phyloP scores from a whole-genome alignment of 2,888 invertebrate species.

The Pseudococcus jackbeardsleyi region DNA sequence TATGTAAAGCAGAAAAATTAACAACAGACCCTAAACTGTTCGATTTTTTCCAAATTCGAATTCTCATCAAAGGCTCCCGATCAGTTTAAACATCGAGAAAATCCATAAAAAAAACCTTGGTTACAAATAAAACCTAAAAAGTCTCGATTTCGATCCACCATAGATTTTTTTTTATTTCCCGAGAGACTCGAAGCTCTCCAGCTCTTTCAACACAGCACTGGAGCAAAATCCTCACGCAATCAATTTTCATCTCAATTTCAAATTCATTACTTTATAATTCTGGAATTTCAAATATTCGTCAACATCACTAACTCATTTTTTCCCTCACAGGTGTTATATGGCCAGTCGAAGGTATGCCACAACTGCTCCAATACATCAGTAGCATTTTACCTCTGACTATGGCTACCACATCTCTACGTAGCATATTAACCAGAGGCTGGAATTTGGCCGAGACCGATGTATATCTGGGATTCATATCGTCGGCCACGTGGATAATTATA shows the following conservation, averaged over 20 bases:
- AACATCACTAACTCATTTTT: not conserved
- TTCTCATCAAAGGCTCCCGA: no score
- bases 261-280: not conserved
- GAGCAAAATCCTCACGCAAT: not conserved
- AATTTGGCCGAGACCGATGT: constrained; percentile 84
- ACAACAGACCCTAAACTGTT: no score
- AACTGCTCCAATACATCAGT: constrained; percentile 84
- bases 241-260: not conserved
- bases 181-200: no score
- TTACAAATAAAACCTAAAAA: no score
- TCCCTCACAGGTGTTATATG: constrained; percentile 85
- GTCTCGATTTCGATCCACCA: no score
- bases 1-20: no score
- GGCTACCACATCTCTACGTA: constrained; percentile 91
- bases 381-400: constrained; percentile 88
- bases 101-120: no score
- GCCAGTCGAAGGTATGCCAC: constrained; percentile 97
- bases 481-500: constrained; percentile 86
- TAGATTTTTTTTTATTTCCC: no score
- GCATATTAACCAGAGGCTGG: constrained; percentile 91
- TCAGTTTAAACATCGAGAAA: no score
- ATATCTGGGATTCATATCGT: constrained; percentile 89
- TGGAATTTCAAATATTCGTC: not conserved
- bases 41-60: no score
- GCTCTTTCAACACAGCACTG: not conserved